phyloP scores from a whole-genome alignment of 2,113 vertebrate genomes.

The Illadopsis cleaveri region DNA sequence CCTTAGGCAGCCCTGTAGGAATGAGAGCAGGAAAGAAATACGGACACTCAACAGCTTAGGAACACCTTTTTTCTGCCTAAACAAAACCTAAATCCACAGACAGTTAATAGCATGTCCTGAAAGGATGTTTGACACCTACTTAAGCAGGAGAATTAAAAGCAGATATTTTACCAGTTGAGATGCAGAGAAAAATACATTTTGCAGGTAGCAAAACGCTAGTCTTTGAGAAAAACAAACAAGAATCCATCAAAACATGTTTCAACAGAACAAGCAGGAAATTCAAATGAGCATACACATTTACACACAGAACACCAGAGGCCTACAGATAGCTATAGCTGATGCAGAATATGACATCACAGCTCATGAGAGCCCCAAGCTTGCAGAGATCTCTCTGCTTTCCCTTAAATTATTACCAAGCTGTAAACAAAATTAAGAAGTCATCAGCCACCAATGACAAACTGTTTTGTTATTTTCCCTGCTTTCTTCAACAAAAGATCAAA shows the following conservation, averaged over 20 bases:
- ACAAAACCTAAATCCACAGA: background rate
- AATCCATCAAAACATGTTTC: background rate
- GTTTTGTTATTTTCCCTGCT: background rate
- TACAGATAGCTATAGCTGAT: background rate
- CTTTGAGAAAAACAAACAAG: background rate
- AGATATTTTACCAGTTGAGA: background rate
- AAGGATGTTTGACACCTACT: background rate
- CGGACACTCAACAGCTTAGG: background rate
- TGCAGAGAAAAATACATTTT: background rate
- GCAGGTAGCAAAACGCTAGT: background rate
- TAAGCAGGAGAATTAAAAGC: background rate
- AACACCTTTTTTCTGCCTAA: background rate
- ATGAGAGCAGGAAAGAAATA: background rate
- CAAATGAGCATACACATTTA: background rate
- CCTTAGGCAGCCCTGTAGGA: constrained; percentile 80
- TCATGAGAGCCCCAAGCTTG: background rate
- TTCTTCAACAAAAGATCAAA: background rate
- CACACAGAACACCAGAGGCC: background rate
- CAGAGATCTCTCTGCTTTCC: background rate
- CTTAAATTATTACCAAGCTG: background rate
- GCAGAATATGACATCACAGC: background rate
- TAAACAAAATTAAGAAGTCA: background rate
- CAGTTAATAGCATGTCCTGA: background rate
- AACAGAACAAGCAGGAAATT: background rate
- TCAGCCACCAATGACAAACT: background rate